Base-by-base conservation (phyloP, 1,140 invertebrate genomes). In the Apolygus lucorum region DNA sequence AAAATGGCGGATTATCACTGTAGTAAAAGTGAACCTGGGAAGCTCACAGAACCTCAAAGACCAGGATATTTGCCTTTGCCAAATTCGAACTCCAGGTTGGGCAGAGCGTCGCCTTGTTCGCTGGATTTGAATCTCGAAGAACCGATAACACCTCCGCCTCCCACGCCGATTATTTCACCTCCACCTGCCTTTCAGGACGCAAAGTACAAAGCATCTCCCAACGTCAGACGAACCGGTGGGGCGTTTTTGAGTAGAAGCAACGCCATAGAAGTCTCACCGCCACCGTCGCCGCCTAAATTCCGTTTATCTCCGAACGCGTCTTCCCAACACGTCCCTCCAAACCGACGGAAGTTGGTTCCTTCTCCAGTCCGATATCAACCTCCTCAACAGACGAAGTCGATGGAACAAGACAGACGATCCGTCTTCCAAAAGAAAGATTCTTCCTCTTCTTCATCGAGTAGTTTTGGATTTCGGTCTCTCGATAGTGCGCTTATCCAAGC, bases 151-250 rank as follows among this genome's bases (percentile, higher is more conserved):
- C 83, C 83, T 25, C 84, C 84, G 2, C 81, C 81, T 17, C 75
- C 83, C 22, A 85, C 84, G 0, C 84, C 84, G 2, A 85, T 85
- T 70, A 85, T 85, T 68, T 85, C 84, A 26, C 84, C 84, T 13
- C 84, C 84, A 0, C 84, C 83, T 1, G 84, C 84, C 0, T 85
- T 85, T 74, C 84, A 84, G 73, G 83, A 84, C 52, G 68, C 54
- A 79, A 66, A 66, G 29, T 75, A 65, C 73, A 70, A 42, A 65
- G 14, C 25, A n/a, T 28, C 24, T 14, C 52, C 34, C 1, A 54
- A 34, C 27, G 62, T 49, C 17, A 8, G 63, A 54, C 29, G 22
- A 28, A n/a, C n/a, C n/a, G 63, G 63, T 26, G 28, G 25, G 13
- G 14, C 28, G 24, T 52, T 65, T 68, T 28, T 71, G 1, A 13